Evolutionary conservation across 2,888 invertebrate species (phyloP), one percentile per base, ranked within the genome.

Genomic region (Drosophila infuscata): DNA sequence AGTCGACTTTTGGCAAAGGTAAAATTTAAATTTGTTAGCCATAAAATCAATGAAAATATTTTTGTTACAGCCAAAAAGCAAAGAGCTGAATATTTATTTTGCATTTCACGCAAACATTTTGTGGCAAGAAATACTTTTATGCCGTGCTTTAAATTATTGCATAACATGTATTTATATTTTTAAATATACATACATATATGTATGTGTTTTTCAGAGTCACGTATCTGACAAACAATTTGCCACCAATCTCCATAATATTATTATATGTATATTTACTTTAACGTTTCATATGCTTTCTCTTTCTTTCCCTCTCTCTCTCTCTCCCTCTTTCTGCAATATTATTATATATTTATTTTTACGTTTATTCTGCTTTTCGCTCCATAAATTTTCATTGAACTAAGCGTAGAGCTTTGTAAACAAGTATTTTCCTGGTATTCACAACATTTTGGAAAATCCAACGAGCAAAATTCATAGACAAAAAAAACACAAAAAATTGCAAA

Each of bases 41-140:
- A 70, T 59, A 82, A 88, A 85, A 89, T 85, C 85, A 77, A 84
- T 85, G 74, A 82, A 88, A 89, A 89, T 88, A 75, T 89, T 85
- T 89, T 69, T 67, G 76, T 32, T 64, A 54, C 61, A 52, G 60
- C 59, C 36, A 62, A 81, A 83, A 82, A 64, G 20, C 65, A 81
- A 86, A 78, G 69, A 81, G 56, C 59, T 52, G 61, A 41, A 76
- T 76, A 76, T 89, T 84, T 88, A 73, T 84, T 74, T 76, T 69
- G 43, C 67, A 64, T 71, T 71, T 82, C 48, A 57, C 59, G 71
- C 77, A 85, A 70, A 72, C 88, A 85, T 76, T 79, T 73, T 63
- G 58, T 63, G 52, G 30, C 64, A 74, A 67, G 49, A 65, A 64
- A 69, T 54, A 60, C 25, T 43, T 49, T 33, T 29, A 17, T 35